phyloP scores from a whole-genome alignment of 2,888 invertebrate species.

The Agriopis leucophaearia region DNA sequence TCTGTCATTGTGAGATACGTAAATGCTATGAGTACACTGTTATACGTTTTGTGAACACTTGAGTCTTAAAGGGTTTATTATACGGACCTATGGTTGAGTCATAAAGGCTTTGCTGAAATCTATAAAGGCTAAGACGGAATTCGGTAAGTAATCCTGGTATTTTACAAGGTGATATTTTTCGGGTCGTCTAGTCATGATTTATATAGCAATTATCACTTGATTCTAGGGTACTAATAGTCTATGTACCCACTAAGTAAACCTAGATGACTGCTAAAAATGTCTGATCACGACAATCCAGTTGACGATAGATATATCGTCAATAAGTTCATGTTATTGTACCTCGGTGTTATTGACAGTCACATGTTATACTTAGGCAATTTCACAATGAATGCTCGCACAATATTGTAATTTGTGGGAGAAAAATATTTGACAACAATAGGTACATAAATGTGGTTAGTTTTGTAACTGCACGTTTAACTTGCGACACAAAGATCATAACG shows the following conservation, averaged over 20 bases:
- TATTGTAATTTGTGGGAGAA: constrained; percentile 46
- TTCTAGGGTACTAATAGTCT: no score
- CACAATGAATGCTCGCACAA: constrained; percentile 38
- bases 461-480: constrained; percentile 52
- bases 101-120: no score
- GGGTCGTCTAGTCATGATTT: no score
- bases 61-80: no score
- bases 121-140: no score
- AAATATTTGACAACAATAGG: constrained; percentile 53
- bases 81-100: no score
- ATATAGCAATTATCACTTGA: no score
- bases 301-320: constrained; percentile 1
- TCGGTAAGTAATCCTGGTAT: no score
- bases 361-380: constrained; percentile 35
- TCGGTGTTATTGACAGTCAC: constrained; percentile 11
- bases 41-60: no score
- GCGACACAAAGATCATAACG: constrained; percentile 48
- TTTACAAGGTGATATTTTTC: no score
- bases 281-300: constrained; percentile 14
- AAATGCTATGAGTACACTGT: no score
- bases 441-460: constrained; percentile 50
- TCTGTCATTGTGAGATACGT: no score
- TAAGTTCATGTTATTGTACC: background rate
- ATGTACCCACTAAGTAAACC: background rate
- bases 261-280: constrained; percentile 8